Conservation (phyloP, 2,888 invertebrate genomes). For the Hyposoter dolosus region DNA sequence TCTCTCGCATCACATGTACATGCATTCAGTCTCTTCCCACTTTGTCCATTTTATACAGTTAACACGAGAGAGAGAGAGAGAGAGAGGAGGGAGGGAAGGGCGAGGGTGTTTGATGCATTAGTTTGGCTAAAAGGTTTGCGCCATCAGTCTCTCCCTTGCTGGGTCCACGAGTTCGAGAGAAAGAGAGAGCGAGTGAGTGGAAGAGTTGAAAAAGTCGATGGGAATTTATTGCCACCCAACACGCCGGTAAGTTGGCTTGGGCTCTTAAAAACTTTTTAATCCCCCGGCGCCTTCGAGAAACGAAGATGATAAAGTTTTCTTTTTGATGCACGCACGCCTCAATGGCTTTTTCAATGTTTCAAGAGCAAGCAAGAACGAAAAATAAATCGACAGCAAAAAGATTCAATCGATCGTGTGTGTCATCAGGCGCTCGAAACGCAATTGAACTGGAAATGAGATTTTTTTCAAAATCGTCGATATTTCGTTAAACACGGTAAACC, state of each 20-base stretch:
- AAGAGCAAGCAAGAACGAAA: background rate
- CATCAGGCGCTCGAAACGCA: slow-evolving; percentile 77
- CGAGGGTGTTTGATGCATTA: slow-evolving; percentile 73
- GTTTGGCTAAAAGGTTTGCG: slow-evolving; percentile 83
- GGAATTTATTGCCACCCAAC: slow-evolving; percentile 46
- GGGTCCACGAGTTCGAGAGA: slow-evolving; percentile 51
- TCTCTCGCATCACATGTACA: slow-evolving; percentile 21
- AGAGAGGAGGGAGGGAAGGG: background rate
- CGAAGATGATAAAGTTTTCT: background rate
- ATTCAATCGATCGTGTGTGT: background rate
- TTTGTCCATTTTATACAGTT: slow-evolving; percentile 34
- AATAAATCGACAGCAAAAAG: background rate
- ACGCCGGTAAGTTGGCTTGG: background rate
- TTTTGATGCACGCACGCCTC: background rate
- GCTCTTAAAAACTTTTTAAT: slow-evolving; percentile 10
- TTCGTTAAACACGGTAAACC: no score
- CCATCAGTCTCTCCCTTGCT: slow-evolving; percentile 78
- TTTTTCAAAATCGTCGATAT: no score
- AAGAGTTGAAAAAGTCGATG: slow-evolving; percentile 61
- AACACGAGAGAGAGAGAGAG: slow-evolving; percentile 8
- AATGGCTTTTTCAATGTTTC: background rate
- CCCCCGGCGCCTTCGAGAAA: background rate
- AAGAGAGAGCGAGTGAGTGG: background rate
- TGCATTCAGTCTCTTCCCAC: slow-evolving; percentile 19
- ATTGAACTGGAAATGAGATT: no score